Evolutionary conservation across 1,140 invertebrate genomes (phyloP).

Genomic region (Pogonomyrmex californicus): DNA sequence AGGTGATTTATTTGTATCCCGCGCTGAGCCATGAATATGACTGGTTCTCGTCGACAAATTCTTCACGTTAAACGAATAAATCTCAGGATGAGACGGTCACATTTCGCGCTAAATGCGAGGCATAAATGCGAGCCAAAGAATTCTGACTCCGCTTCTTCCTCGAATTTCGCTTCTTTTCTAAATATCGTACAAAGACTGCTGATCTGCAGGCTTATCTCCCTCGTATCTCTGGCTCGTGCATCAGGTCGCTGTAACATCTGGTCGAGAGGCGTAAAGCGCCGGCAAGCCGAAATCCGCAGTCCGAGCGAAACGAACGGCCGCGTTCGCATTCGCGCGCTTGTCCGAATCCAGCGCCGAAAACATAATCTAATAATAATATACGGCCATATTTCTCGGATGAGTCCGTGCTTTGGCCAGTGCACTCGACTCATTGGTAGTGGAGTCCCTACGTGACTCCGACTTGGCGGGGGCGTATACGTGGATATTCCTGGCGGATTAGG

Average conservation of each 20-base stretch:
- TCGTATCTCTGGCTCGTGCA: conserved; percentile 45
- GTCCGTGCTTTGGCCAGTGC: conserved; percentile 73
- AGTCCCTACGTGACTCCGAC: conserved; percentile 71
- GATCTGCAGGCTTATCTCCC: conserved; percentile 31
- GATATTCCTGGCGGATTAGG: conserved; percentile 76
- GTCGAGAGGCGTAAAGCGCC: conserved; percentile 24
- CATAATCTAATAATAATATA: conserved; percentile 82
- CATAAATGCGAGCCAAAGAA: conserved; percentile 43
- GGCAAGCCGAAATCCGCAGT: conserved; percentile 13
- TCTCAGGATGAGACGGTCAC: conserved; percentile 19
- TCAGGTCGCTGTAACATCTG: conserved; percentile 42
- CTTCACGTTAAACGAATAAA: conserved; percentile 23
- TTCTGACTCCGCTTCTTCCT: conserved; percentile 28
- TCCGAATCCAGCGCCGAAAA: conserved; percentile 66
- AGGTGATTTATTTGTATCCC: neutral
- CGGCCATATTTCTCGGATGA: conserved; percentile 78
- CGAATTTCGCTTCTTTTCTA: conserved; percentile 30
- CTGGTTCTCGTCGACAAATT: conserved; percentile 21
- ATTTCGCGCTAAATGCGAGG: conserved; percentile 39
- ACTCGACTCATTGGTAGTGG: conserved; percentile 67
- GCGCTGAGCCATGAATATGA: conserved; percentile 2
- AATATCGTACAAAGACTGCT: conserved; percentile 32
- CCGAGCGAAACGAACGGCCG: conserved; percentile 25
- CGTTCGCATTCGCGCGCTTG: neutral
- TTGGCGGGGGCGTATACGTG: conserved; percentile 67